phyloP scores from a whole-genome alignment of 1,140 invertebrate species.

The Drosophila sp. region DNA sequence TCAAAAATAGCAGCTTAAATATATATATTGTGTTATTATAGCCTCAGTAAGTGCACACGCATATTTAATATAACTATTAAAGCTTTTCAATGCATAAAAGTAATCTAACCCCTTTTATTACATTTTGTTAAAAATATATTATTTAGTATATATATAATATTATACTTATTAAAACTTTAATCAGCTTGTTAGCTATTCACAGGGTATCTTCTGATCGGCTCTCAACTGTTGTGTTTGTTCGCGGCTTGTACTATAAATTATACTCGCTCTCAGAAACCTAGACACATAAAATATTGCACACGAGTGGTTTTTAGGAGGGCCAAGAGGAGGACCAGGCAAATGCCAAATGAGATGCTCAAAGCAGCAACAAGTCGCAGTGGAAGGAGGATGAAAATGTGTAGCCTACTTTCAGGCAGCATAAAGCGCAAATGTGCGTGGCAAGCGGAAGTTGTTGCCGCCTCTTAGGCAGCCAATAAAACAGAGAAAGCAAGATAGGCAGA shows the following conservation, averaged over 20 bases:
- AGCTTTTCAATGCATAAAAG: no score
- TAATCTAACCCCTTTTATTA: no score
- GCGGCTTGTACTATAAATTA: conserved; percentile 60
- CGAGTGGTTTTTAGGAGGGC: conserved; percentile 57
- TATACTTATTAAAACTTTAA: conserved; percentile 10
- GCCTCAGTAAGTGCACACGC: no score
- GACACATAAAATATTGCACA: conserved; percentile 72
- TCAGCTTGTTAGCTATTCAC: no score
- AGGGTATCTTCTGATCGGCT: not conserved
- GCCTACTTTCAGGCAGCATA: conserved; percentile 35
- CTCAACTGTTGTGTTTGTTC: not conserved
- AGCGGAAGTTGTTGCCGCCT: conserved; percentile 65
- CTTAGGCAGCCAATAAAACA: conserved; percentile 50
- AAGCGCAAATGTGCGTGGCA: conserved; percentile 50
- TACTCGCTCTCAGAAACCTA: conserved; percentile 30
- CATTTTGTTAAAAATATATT: no score
- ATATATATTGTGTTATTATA: no score
- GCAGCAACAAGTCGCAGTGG: conserved; percentile 61
- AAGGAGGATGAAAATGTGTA: conserved; percentile 1
- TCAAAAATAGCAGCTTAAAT: no score
- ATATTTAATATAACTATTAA: no score
- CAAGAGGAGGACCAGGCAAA: not conserved
- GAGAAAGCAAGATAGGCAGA: no score
- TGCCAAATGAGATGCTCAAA: conserved; percentile 10
- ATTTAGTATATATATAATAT: not conserved